Conservation (phyloP, 2,797 vertebrate species). For the Myotis daubentonii region DNA sequence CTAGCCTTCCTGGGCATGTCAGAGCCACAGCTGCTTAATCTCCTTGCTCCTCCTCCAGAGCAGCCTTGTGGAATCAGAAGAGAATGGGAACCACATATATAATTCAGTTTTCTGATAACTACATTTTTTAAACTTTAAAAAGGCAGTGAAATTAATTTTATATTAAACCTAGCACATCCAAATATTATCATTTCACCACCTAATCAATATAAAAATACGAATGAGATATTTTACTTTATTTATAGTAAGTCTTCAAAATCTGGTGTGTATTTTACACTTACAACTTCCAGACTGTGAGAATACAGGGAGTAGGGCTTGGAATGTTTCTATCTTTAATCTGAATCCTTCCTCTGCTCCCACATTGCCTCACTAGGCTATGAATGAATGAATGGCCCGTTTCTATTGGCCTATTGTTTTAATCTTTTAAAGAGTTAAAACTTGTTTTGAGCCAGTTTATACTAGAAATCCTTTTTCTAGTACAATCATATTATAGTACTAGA, state of each 20-base stretch:
- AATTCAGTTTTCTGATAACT: not conserved
- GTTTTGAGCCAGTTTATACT: not conserved
- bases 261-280: not conserved
- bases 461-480: not conserved
- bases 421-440: constrained; percentile 23
- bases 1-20: not conserved
- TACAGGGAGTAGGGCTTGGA: not conserved
- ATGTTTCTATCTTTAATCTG: not conserved
- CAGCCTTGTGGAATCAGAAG: not conserved
- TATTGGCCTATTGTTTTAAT: not conserved
- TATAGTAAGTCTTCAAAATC: not conserved
- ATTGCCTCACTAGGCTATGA: not conserved
- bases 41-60: not conserved
- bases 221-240: constrained; percentile 9
- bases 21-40: not conserved
- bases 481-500: not conserved
- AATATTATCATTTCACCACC: not conserved
- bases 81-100: not conserved
- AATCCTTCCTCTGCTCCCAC: not conserved
- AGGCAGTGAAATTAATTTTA: constrained; percentile 34
- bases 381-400: not conserved
- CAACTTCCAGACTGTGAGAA: not conserved
- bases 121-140: not conserved
- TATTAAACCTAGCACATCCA: not conserved
- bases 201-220: constrained; percentile 30